phyloP scores from a whole-genome alignment of 2,113 vertebrate genomes.

The Chionis minor region DNA sequence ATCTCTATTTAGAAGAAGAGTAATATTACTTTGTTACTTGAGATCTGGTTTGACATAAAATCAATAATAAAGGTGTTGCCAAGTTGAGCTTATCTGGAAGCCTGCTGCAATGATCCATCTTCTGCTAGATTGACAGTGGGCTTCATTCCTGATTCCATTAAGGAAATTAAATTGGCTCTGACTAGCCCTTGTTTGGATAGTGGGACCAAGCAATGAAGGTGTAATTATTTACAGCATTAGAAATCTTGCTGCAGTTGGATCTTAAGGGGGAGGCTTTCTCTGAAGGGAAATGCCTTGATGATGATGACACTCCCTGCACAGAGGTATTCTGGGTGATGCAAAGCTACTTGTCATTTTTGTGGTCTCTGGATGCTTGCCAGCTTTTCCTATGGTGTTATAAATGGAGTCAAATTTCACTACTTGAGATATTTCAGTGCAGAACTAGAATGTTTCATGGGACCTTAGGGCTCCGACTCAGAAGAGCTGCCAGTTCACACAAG shows the following conservation, averaged over 20 bases:
- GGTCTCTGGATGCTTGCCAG: not conserved
- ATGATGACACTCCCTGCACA: not conserved
- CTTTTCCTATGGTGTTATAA: not conserved
- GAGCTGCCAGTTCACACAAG: not conserved
- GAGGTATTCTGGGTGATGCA: not conserved
- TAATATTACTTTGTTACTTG: not conserved
- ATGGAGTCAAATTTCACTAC: not conserved
- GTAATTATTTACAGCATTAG: not conserved
- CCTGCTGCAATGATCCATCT: slow-evolving; percentile 55
- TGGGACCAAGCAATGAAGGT: not conserved
- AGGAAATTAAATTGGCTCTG: slow-evolving; percentile 65
- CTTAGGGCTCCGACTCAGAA: not conserved
- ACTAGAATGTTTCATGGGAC: not conserved
- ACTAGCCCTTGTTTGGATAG: not conserved
- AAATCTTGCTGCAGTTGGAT: not conserved
- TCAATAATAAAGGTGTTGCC: slow-evolving; percentile 53
- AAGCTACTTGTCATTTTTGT: not conserved
- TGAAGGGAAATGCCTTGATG: not conserved
- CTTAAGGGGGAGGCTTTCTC: not conserved
- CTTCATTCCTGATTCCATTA: slow-evolving; percentile 61
- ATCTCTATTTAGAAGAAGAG: slow-evolving; percentile 5
- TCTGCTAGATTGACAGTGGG: slow-evolving; percentile 17
- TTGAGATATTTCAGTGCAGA: not conserved
- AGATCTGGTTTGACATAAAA: slow-evolving; percentile 45
- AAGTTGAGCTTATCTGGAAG: slow-evolving; percentile 32